Evolutionary conservation across 2,888 invertebrate species (phyloP).

Genomic region (Caenorhabditis sinica): DNA sequence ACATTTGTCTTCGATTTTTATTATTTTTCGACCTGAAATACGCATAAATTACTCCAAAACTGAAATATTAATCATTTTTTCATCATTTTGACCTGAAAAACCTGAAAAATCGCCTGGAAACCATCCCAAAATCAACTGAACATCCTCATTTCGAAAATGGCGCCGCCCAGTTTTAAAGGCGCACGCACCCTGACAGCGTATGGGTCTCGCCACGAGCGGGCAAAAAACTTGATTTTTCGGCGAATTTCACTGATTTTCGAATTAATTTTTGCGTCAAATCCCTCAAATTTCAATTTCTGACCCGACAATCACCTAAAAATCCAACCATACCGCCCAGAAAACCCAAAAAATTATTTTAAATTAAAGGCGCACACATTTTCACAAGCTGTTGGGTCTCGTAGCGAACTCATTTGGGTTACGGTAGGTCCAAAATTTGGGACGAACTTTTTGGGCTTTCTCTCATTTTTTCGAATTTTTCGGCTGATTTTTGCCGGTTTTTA

Average conservation of each 20-base stretch:
- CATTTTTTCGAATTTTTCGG: background rate
- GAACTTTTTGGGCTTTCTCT: background rate
- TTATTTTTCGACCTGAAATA: no score
- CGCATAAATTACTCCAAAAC: no score
- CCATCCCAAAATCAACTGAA: no score
- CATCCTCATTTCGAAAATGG: no score
- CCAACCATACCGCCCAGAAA: no score
- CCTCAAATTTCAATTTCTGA: no score
- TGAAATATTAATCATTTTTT: no score
- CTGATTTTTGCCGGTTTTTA: background rate
- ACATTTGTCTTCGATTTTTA: no score
- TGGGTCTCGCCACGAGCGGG: background rate
- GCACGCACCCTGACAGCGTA: background rate
- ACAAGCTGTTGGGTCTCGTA: background rate
- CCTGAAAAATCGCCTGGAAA: background rate
- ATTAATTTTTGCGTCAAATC: no score
- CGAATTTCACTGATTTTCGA: no score
- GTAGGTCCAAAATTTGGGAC: conserved; percentile 19
- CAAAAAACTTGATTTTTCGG: no score
- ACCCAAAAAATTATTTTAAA: no score
- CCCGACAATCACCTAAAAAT: background rate
- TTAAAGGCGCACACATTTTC: conserved; percentile 15
- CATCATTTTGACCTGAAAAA: background rate
- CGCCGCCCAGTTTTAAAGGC: background rate
- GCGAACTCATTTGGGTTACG: background rate